Percentiles rank a stretch among this genome's conserved stretches.
Evolutionary conservation across 2,797 vertebrate species (phyloP).

Genomic region (Steatocranus sp.): DNA sequence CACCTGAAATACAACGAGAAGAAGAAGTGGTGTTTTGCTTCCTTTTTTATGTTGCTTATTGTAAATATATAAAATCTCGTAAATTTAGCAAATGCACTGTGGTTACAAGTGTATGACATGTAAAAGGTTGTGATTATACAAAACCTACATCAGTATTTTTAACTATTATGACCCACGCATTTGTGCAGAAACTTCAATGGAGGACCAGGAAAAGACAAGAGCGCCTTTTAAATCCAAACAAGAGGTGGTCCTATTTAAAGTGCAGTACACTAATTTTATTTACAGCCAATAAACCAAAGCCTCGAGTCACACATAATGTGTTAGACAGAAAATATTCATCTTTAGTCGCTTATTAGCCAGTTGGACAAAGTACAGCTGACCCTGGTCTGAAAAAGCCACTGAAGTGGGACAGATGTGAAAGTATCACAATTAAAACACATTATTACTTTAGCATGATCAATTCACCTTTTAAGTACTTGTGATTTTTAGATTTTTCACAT

Average conservation of each 20-base stretch:
- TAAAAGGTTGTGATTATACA: neutral
- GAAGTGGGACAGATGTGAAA: neutral
- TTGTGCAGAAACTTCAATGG: neutral
- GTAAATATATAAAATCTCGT: neutral
- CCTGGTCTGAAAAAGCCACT: neutral
- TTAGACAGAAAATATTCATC: neutral
- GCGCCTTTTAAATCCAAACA: neutral
- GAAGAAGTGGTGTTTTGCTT: neutral
- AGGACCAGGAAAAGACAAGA: neutral
- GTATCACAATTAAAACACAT: neutral
- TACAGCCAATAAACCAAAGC: neutral
- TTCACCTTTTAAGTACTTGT: rapidly evolving
- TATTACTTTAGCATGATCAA: neutral
- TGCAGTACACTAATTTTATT: neutral
- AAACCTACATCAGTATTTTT: neutral
- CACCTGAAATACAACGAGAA: neutral
- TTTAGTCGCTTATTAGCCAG: neutral
- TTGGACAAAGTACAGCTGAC: neutral
- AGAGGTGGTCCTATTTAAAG: neutral
- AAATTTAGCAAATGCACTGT: neutral
- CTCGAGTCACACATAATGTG: neutral
- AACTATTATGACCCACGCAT: neutral
- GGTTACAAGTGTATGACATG: neutral
- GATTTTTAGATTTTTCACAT: neutral
- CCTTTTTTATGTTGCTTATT: neutral